Conservation (phyloP, 2,113 vertebrate genomes). For the Xiphophorus maculatus region DNA sequence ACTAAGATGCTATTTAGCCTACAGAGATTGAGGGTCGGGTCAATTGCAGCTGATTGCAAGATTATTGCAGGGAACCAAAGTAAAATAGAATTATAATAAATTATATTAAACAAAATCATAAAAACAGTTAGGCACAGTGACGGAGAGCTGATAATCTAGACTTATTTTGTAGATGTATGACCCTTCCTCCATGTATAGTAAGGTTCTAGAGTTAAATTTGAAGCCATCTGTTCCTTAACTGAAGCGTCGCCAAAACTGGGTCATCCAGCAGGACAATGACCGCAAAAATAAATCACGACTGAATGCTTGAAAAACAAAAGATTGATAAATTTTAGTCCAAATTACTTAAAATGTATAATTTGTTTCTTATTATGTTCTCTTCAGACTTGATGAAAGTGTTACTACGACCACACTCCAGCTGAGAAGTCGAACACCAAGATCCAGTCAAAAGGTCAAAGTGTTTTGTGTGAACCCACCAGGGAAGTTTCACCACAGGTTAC, state of each 20-base stretch:
- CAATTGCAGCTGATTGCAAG: not conserved
- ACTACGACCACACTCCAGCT: conserved; percentile 14
- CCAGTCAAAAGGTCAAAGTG: conserved; percentile 51
- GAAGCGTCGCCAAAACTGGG: not conserved
- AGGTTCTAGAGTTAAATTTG: no score
- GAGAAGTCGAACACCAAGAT: conserved; percentile 38
- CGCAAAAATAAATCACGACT: not conserved
- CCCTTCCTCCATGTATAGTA: no score
- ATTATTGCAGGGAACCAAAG: not conserved
- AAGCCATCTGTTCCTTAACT: not conserved
- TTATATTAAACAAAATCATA: not conserved
- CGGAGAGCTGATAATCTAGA: not conserved
- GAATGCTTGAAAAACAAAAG: not conserved
- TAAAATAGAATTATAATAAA: not conserved
- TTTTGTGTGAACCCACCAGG: conserved; percentile 54
- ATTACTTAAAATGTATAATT: not conserved
- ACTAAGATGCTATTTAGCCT: not conserved
- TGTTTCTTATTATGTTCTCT: not conserved
- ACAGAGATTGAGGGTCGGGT: not conserved
- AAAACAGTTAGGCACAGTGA: not conserved
- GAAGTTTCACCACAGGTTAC: conserved; percentile 61
- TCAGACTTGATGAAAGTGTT: not conserved
- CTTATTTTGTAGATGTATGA: not conserved
- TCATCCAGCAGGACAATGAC: not conserved
- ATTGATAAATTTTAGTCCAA: not conserved